Percentiles rank a stretch among this genome's conserved stretches.
Conservation (phyloP, 2,113 vertebrate species). For the Chelonoidis abingdonii region DNA sequence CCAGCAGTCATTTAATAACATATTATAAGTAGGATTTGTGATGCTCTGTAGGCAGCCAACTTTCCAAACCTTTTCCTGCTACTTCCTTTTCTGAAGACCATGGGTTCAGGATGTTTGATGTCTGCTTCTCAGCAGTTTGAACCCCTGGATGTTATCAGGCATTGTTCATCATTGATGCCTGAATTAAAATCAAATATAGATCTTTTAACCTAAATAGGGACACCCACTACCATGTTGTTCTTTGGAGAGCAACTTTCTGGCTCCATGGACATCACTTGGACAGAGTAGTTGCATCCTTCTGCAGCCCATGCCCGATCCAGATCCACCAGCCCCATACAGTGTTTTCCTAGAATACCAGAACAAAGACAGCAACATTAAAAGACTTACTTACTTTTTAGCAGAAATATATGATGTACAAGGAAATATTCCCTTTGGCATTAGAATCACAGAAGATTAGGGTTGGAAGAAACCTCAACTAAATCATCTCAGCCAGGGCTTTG, state of each 20-base stretch:
- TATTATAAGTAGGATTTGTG: constrained; percentile 12
- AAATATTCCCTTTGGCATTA: accelerated
- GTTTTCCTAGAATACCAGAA: constrained; percentile 85
- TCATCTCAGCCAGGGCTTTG: too few relatives aligned
- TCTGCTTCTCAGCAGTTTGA: constrained; percentile 38
- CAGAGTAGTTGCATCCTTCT: constrained; percentile 87
- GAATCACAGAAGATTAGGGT: too few relatives aligned
- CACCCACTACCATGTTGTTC: constrained; percentile 95
- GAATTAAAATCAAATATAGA: constrained; percentile 8
- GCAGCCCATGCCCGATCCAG: constrained; percentile 92
- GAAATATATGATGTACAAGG: background rate
- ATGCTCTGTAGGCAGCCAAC: constrained; percentile 23
- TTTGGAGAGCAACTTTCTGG: constrained; percentile 97
- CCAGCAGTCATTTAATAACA: constrained; percentile 36
- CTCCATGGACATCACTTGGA: constrained; percentile 93
- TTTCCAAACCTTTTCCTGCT: constrained; percentile 8
- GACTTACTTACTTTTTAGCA: background rate
- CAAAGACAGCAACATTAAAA: background rate
- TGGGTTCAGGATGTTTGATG: constrained; percentile 3
- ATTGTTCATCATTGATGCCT: constrained; percentile 13
- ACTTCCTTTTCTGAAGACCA: constrained; percentile 43
- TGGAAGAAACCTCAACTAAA: too few relatives aligned
- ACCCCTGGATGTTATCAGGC: constrained; percentile 33
- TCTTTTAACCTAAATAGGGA: constrained; percentile 64
- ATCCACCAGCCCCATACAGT: constrained; percentile 97